These are phyloP conservation scores for Odontamblyopus lacepedii DNA, from an alignment of 2,797 vertebrate genomes.

Conservation along the genomic window DNA sequence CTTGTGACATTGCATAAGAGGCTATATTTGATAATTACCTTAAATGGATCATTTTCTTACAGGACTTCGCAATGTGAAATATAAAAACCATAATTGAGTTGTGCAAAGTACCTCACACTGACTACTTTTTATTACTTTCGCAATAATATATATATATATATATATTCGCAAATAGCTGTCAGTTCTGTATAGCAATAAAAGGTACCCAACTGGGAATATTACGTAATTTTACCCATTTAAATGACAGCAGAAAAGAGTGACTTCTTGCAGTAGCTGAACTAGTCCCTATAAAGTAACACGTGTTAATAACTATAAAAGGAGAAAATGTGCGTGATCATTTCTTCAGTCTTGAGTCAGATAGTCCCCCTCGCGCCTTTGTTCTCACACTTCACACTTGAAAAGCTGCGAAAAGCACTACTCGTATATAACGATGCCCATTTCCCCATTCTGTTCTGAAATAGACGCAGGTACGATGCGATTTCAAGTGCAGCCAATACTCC, in stretches of 20 bases:
- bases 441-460: conserved; percentile 33
- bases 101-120: background rate
- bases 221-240: background rate
- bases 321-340: conserved; percentile 34
- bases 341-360: background rate
- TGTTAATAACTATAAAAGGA: conserved; percentile 1
- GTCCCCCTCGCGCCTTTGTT: conserved; percentile 22
- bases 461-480: conserved; percentile 25
- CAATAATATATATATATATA: background rate
- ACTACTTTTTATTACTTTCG: background rate
- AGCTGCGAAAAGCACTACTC: conserved; percentile 27
- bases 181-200: background rate
- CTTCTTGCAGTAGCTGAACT: background rate
- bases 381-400: conserved; percentile 36
- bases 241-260: background rate
- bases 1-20: background rate
- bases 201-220: background rate
- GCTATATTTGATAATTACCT: background rate
- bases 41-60: background rate
- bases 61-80: background rate
- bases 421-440: conserved; percentile 41
- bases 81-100: background rate
- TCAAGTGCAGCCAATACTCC: conserved; percentile 39
- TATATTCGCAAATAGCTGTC: background rate
- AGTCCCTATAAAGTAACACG: background rate